phyloP scores from a whole-genome alignment of 1,140 invertebrate genomes.

The Anagrus nilaparvatae region DNA sequence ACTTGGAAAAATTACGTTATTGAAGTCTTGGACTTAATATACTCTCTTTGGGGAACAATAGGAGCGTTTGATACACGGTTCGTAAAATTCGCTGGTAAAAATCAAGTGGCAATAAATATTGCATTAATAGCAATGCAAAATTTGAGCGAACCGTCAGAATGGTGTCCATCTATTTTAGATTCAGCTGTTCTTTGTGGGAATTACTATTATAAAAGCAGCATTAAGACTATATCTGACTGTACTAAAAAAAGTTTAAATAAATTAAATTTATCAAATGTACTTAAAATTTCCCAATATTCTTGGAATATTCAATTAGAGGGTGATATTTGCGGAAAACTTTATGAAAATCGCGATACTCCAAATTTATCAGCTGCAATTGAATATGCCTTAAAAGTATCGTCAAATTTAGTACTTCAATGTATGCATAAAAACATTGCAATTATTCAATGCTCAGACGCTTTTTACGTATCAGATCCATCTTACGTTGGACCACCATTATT shows the following conservation, averaged over 20 bases:
- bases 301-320: constrained; percentile 30
- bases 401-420: constrained; percentile 21
- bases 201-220: constrained; percentile 31
- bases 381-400: not conserved
- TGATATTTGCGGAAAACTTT: constrained; percentile 27
- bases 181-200: constrained; percentile 33
- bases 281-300: constrained; percentile 28
- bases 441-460: constrained; percentile 20
- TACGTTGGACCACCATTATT: constrained; percentile 35
- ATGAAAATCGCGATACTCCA: constrained; percentile 18
- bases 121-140: constrained; percentile 26
- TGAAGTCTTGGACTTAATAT: constrained; percentile 31
- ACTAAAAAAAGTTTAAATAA: constrained; percentile 20
- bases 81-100: constrained; percentile 26
- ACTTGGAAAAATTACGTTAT: constrained; percentile 32
- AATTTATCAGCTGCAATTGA: constrained; percentile 12
- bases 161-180: constrained; percentile 32
- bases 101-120: constrained; percentile 32
- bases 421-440: constrained; percentile 23
- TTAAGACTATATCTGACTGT: constrained; percentile 15
- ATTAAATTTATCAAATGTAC: constrained; percentile 26
- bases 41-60: constrained; percentile 35
- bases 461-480: constrained; percentile 31
- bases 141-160: constrained; percentile 32
- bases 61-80: constrained; percentile 31